phyloP scores from a whole-genome alignment of 2,888 invertebrate genomes.

The Micoletzkya japonica region DNA sequence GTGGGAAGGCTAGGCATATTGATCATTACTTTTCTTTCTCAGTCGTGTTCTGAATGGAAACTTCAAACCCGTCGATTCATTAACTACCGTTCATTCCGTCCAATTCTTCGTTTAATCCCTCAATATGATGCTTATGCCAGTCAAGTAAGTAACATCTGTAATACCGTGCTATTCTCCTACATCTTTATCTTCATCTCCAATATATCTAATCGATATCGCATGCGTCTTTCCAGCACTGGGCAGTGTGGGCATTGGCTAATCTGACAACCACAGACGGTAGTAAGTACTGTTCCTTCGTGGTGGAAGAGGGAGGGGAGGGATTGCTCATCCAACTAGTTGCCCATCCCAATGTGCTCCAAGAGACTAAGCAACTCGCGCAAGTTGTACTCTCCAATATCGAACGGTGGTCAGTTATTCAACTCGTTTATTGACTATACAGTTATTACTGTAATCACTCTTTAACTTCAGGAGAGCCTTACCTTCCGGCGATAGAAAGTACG shows the following conservation, averaged over 20 bases:
- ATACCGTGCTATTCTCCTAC: too few species aligned
- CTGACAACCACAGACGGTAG: slow-evolving; percentile 87
- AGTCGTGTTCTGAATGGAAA: slow-evolving; percentile 86
- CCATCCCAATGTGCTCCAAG: slow-evolving; percentile 39
- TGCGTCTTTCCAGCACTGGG: slow-evolving; percentile 67
- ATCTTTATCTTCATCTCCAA: slow-evolving; percentile 75
- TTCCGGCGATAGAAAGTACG: too few species aligned
- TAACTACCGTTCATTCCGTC: slow-evolving; percentile 93
- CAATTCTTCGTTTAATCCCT: slow-evolving; percentile 82
- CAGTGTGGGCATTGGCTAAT: slow-evolving; percentile 97
- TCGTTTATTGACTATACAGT: too few species aligned
- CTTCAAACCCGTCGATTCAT: slow-evolving; percentile 85
- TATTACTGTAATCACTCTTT: too few species aligned
- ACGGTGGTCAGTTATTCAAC: slow-evolving; percentile 31
- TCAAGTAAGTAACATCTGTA: slow-evolving; percentile 35
- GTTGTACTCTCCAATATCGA: slow-evolving; percentile 46
- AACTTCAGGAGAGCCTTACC: too few species aligned
- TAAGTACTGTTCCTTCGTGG: slow-evolving; percentile 81
- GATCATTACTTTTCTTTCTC: slow-evolving; percentile 35
- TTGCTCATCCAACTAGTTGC: slow-evolving; percentile 71
- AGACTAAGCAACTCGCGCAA: slow-evolving; percentile 38
- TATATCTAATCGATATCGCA: slow-evolving; percentile 79
- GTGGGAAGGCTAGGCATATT: too few species aligned
- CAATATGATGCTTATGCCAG: slow-evolving; percentile 47
- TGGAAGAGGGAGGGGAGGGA: slow-evolving; percentile 81